Evolutionary conservation across 2,797 vertebrate genomes (phyloP).

Genomic region (Capromys pilorides): DNA sequence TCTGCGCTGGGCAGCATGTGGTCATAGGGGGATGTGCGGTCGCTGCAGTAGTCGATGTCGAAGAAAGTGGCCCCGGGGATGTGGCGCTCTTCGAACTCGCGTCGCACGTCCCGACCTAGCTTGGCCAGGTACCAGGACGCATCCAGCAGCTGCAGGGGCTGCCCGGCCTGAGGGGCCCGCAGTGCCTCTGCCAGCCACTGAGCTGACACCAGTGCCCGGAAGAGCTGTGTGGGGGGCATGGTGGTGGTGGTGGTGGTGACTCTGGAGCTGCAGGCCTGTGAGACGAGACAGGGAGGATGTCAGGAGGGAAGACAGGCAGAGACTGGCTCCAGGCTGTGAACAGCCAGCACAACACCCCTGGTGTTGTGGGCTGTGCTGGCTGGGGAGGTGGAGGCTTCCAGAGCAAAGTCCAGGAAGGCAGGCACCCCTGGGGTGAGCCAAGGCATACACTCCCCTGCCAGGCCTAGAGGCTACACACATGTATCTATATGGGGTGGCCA

Average conservation of each 20-base stretch:
- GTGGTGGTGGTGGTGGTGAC: accelerated
- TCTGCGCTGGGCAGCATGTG: conserved; percentile 91
- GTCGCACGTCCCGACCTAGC: conserved; percentile 87
- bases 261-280: background rate
- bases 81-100: conserved; percentile 91
- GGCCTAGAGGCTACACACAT: background rate
- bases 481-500: background rate
- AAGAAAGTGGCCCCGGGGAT: conserved; percentile 94
- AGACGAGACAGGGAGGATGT: accelerated
- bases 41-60: conserved; percentile 93
- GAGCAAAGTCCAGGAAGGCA: conserved; percentile 51
- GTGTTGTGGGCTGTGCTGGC: background rate
- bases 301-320: background rate
- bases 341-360: background rate
- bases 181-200: conserved; percentile 93
- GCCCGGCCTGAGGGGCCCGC: conserved; percentile 83
- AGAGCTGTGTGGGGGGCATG: conserved; percentile 86
- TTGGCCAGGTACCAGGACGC: conserved; percentile 93
- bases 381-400: background rate
- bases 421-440: background rate
- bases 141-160: conserved; percentile 91
- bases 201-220: conserved; percentile 90
- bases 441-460: background rate
- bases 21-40: conserved; percentile 88
- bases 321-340: accelerated